These are phyloP conservation scores for Cryptomyrus ogoouensis DNA, from an alignment of 2,113 vertebrate genomes.

Conservation along the genomic window DNA sequence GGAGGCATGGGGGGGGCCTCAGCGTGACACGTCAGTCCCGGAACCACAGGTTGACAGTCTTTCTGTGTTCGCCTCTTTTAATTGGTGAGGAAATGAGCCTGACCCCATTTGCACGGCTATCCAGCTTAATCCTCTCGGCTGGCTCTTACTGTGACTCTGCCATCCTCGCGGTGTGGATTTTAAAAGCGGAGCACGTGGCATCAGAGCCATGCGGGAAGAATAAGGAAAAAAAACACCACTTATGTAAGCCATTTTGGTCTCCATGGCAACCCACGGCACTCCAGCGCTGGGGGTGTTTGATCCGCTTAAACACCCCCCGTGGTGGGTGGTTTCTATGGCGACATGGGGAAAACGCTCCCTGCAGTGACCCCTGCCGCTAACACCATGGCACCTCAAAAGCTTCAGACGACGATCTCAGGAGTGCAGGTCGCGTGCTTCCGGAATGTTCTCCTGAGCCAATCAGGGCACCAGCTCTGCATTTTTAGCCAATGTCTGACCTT, in stretches of 20 bases:
- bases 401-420: not conserved
- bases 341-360: constrained; percentile 47
- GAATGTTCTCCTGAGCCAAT: not conserved
- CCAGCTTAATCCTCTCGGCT: constrained; percentile 37
- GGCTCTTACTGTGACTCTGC: constrained; percentile 52
- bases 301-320: constrained; percentile 38
- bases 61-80: constrained; percentile 48
- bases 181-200: not conserved
- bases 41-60: constrained; percentile 59
- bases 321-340: constrained; percentile 65
- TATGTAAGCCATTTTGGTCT: constrained; percentile 64
- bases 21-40: constrained; percentile 59
- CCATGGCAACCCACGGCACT: constrained; percentile 58
- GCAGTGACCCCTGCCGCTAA: constrained; percentile 46
- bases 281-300: constrained; percentile 43
- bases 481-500: not conserved
- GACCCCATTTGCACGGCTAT: constrained; percentile 51
- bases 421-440: not conserved
- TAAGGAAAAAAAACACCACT: constrained; percentile 50
- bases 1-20: constrained; percentile 17
- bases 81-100: constrained; percentile 58
- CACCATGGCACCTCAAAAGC: not conserved
- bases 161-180: constrained; percentile 38
- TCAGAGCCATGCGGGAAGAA: not conserved
- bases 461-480: not conserved